phyloP scores from a whole-genome alignment of 2,113 vertebrate species.

The Calypte anna region DNA sequence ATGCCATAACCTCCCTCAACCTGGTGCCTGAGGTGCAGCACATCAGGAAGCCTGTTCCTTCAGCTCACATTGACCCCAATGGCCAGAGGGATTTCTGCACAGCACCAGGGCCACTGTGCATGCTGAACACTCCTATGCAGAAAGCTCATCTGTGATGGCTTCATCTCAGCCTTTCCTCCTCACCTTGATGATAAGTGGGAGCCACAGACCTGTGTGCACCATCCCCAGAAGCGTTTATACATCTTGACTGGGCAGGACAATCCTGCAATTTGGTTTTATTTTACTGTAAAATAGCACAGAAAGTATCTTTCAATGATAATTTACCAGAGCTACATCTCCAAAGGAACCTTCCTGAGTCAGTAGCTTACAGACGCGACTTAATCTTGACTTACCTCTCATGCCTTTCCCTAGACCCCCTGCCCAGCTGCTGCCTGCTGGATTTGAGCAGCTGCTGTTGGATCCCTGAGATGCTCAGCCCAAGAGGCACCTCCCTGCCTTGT shows the following conservation, averaged over 20 bases:
- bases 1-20: not conserved
- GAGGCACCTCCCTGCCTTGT: not conserved
- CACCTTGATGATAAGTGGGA: fast-evolving
- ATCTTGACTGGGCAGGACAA: not conserved
- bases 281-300: not conserved
- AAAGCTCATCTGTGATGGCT: fast-evolving
- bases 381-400: not conserved
- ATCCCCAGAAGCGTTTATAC: not conserved
- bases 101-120: not conserved
- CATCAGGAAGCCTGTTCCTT: not conserved
- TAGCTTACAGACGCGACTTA: not conserved
- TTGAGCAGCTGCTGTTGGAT: not conserved
- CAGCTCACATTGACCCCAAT: not conserved
- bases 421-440: not conserved
- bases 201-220: fast-evolving
- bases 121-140: fast-evolving
- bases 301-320: not conserved
- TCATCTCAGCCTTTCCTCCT: not conserved
- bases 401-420: not conserved
- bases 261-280: not conserved
- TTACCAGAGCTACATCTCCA: not conserved
- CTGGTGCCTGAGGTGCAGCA: fast-evolving
- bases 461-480: not conserved
- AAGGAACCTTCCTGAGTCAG: not conserved
- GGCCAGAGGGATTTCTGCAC: not conserved